These are phyloP conservation scores for Poecilia latipinna DNA, from an alignment of 2,113 vertebrate species.

Conservation along the genomic window DNA sequence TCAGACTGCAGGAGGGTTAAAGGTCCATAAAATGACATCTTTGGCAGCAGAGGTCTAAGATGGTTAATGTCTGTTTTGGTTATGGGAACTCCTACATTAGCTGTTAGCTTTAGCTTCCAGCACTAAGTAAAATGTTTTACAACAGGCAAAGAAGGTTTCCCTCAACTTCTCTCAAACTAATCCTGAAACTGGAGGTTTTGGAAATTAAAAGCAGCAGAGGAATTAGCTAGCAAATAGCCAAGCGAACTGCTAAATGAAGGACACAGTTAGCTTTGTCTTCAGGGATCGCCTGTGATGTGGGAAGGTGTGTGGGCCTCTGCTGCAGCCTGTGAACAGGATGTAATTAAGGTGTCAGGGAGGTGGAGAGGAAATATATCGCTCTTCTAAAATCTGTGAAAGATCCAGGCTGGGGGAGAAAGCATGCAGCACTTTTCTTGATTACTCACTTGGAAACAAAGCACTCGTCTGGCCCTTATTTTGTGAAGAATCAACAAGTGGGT, in stretches of 20 bases:
- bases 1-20: too few relatives aligned
- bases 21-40: too few relatives aligned
- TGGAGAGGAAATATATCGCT: slow-evolving; percentile 27
- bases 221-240: background rate
- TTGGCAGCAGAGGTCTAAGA: too few relatives aligned
- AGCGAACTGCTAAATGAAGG: slow-evolving; percentile 7
- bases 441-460: background rate
- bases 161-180: background rate
- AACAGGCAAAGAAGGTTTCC: too few relatives aligned
- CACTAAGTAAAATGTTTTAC: too few relatives aligned
- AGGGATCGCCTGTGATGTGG: slow-evolving; percentile 25
- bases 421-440: slow-evolving; percentile 2
- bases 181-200: too few relatives aligned
- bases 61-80: too few relatives aligned
- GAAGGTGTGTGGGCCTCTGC: slow-evolving; percentile 6
- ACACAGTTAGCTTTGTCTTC: slow-evolving; percentile 22
- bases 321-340: slow-evolving; percentile 10
- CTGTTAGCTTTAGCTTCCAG: too few relatives aligned
- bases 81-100: too few relatives aligned
- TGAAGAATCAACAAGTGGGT: too few relatives aligned
- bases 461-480: background rate
- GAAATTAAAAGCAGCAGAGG: slow-evolving; percentile 5
- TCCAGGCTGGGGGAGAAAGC: slow-evolving; percentile 24
- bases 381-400: slow-evolving; percentile 26
- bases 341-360: slow-evolving; percentile 41